Base-by-base conservation (phyloP, 2,113 vertebrate species). In the Murina feae region DNA sequence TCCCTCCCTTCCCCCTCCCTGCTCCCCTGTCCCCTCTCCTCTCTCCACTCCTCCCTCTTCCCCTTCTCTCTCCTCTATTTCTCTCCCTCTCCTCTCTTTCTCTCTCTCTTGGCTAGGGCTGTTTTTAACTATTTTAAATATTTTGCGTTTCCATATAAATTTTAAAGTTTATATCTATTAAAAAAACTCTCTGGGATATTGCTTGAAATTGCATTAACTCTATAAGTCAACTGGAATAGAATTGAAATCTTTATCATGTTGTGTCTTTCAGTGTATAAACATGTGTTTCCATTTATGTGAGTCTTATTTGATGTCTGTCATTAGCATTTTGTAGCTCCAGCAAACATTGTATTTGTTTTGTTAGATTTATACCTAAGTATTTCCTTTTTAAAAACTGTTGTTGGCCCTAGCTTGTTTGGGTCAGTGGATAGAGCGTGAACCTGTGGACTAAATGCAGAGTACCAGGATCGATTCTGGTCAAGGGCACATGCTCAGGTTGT, bases 51-150 rank as follows among this genome's bases (percentile, higher is more conserved):
- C 58, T 63, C 28, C 60, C 60, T 63, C n/a, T n/a, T 13, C 60
- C 13, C 5, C 30, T 65, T 1, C 32, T 4, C 20, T 55, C 28
- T 14, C 12, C 2, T 5, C 28, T 63, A 28, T 63, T 30, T 11
- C 25, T 53, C 17, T 53, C 14, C 14, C 20, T 16, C 25, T 10
- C 10, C 13, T 5, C 28, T 5, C 11, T 30, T 30, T 28, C 28
- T 14, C 30, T 66, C 14, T 66, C 55, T 60, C 1, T 60, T 60
- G 55, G 55, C 55, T 60, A 60, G 55, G 55, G 55, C 23, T 85
- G 16, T 86, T 92, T 92, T 93, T 80, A 86, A 42, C 25, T 72
- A 63, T 44, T 94, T 90, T 88, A 82, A 35, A 86, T 91, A 5
- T 60, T 91, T 89, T 93, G 30, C 47, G 53, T 65, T 93, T 75